Conservation (phyloP, 2,888 invertebrate species). For the Scaptomyza reducta region DNA sequence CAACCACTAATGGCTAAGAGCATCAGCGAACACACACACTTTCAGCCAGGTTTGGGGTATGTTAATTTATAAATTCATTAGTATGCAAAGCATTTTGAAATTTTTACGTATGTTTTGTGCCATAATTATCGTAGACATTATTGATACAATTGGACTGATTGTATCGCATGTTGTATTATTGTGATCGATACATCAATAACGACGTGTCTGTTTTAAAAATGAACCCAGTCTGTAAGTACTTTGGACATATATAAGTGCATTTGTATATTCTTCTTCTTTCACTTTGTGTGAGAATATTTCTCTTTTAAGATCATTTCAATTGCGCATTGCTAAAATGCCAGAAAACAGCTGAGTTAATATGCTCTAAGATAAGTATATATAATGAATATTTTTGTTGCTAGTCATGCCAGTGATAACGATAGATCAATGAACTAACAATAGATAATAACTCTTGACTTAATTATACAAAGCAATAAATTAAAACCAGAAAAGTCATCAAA, state of each 20-base stretch:
- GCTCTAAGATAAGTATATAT: background rate
- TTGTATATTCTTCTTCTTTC: background rate
- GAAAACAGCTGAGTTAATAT: background rate
- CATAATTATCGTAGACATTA: conserved; percentile 9
- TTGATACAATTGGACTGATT: conserved; percentile 26
- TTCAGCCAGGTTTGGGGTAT: conserved; percentile 13
- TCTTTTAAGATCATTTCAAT: background rate
- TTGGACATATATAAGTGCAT: background rate
- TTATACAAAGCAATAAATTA: background rate
- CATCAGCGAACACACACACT: conserved; percentile 1
- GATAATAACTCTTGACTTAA: background rate
- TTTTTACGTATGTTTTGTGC: conserved; percentile 14
- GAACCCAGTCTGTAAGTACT: background rate
- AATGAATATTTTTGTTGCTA: conserved; percentile 1
- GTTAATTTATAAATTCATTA: conserved; percentile 41
- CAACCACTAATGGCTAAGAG: conserved; percentile 1
- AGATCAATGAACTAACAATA: background rate
- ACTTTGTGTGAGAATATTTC: background rate
- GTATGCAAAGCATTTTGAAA: conserved; percentile 52
- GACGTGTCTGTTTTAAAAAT: background rate
- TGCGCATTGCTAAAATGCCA: background rate
- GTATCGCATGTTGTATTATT: conserved; percentile 1
- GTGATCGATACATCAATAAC: background rate
- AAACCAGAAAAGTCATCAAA: no score
- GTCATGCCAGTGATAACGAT: background rate